Conservation (phyloP, 2,888 invertebrate species). For the Oligia strigilis region DNA sequence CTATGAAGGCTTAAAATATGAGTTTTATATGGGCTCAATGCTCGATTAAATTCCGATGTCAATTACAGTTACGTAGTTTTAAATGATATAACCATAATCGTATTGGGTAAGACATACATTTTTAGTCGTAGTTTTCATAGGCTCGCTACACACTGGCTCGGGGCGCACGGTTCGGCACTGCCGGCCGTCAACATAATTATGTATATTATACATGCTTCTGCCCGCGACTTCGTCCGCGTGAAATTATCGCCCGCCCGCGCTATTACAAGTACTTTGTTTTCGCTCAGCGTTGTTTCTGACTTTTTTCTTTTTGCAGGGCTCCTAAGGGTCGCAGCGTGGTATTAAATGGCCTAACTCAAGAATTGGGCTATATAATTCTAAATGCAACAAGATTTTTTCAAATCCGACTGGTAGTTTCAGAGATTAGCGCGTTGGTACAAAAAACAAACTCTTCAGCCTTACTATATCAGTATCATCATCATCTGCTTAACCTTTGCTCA, state of each 20-base stretch:
- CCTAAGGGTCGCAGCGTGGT: not conserved
- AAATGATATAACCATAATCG: conserved; percentile 17
- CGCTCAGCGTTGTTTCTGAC: not conserved
- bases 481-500: no score
- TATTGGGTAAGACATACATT: not conserved
- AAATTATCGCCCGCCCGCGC: not conserved
- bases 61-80: conserved; percentile 6
- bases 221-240: not conserved
- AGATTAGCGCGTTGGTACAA: not conserved
- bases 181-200: not conserved
- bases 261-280: not conserved
- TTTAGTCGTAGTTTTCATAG: not conserved
- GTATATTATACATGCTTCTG: not conserved
- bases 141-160: not conserved
- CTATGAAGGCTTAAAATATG: conserved; percentile 34
- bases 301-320: not conserved
- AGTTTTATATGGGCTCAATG: conserved; percentile 30
- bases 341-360: not conserved
- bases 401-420: no score
- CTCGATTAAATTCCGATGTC: conserved; percentile 36
- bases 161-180: not conserved
- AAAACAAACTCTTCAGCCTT: not conserved
- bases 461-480: not conserved
- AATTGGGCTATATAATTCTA: not conserved
- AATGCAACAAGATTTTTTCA: not conserved